Evolutionary conservation across 2,888 invertebrate species (phyloP).

Genomic region (Rhopalosiphum nymphaeae): DNA sequence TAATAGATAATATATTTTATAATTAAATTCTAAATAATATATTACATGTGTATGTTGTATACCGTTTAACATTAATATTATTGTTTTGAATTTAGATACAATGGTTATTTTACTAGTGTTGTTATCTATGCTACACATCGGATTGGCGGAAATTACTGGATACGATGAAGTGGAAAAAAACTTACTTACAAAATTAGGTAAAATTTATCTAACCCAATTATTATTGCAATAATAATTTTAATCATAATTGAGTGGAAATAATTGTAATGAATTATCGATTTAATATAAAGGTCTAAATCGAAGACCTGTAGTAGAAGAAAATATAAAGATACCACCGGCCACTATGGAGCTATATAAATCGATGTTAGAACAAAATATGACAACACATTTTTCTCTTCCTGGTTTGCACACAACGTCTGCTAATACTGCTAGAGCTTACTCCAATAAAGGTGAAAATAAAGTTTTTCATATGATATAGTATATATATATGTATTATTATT

Average conservation of each 20-base stretch:
- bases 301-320: slow-evolving; percentile 11
- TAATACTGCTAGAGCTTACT: slow-evolving; percentile 87
- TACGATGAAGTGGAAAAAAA: slow-evolving; percentile 12
- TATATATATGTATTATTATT: neutral
- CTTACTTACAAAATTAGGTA: slow-evolving; percentile 53
- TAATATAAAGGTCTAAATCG: neutral
- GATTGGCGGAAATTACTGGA: neutral
- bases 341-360: slow-evolving; percentile 36
- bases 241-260: neutral
- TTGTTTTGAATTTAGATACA: slow-evolving; percentile 21
- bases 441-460: slow-evolving; percentile 77
- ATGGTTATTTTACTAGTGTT: slow-evolving; percentile 30
- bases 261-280: neutral
- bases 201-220: neutral
- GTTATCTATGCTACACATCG: neutral
- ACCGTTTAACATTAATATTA: neutral
- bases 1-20: neutral
- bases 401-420: slow-evolving; percentile 81
- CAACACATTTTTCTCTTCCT: slow-evolving; percentile 77
- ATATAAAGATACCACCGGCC: neutral
- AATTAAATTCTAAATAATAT: neutral
- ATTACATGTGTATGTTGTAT: neutral
- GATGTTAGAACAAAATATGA: slow-evolving; percentile 67
- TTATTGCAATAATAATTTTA: neutral
- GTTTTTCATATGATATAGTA: neutral